Conservation (phyloP, 2,797 vertebrate species). For the Vireo griseus region DNA sequence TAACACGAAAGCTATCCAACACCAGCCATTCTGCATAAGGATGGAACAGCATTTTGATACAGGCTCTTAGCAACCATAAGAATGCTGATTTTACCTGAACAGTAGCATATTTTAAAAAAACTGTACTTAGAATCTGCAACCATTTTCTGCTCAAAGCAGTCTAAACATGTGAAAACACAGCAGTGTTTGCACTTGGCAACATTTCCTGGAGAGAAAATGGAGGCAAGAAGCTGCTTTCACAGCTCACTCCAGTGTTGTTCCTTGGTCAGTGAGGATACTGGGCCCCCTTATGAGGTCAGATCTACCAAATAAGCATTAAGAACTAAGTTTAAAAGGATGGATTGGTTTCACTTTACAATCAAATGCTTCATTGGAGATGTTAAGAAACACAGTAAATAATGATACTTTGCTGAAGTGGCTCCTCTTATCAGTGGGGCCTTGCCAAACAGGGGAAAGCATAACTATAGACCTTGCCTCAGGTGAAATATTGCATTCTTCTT, state of each 20-base stretch:
- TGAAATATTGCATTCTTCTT: background rate
- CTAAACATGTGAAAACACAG: background rate
- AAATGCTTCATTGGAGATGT: background rate
- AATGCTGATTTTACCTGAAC: background rate
- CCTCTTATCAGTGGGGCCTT: background rate
- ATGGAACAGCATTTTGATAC: background rate
- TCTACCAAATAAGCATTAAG: constrained; percentile 1
- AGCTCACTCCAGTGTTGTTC: background rate
- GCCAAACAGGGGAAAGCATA: background rate
- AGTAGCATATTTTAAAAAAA: constrained; percentile 2
- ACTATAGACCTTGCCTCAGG: background rate
- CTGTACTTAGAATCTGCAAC: background rate
- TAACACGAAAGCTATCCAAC: background rate
- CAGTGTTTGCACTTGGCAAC: background rate
- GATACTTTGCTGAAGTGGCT: background rate
- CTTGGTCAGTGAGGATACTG: background rate
- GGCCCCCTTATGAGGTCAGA: background rate
- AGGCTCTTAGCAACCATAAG: background rate
- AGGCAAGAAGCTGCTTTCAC: constrained; percentile 13
- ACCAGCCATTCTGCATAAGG: background rate
- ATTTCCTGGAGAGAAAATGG: constrained; percentile 5
- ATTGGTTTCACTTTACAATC: constrained; percentile 7
- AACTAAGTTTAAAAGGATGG: constrained; percentile 17
- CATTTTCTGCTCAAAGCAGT: constrained; percentile 31
- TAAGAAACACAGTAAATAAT: constrained; percentile 9